phyloP scores from a whole-genome alignment of 1,140 invertebrate genomes.

The Cherax quadricarinatus region DNA sequence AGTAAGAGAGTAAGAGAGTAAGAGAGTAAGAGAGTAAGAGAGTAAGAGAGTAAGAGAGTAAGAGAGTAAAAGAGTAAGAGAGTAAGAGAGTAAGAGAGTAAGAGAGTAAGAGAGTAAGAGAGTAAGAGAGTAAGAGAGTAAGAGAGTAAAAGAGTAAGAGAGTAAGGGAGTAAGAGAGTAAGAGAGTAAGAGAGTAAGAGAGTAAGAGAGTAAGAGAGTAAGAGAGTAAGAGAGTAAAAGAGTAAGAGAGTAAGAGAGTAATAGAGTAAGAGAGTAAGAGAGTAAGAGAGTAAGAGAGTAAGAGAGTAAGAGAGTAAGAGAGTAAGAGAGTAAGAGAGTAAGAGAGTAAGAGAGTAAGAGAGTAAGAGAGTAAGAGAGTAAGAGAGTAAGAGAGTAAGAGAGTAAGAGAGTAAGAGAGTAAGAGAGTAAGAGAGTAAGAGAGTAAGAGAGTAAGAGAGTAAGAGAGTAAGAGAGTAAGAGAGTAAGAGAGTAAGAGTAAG shows the following conservation, averaged over 20 bases:
- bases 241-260: no score
- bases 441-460: background rate
- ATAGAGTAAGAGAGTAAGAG: background rate
- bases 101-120: no score
- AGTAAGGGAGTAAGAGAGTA: no score
- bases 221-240: no score
- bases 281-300: background rate
- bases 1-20: background rate
- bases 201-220: no score
- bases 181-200: no score
- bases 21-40: background rate
- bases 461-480: no score
- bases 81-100: no score
- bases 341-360: background rate
- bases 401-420: background rate
- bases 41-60: background rate
- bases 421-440: background rate
- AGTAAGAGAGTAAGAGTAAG: no score
- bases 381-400: background rate
- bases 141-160: no score
- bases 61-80: no score
- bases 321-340: background rate
- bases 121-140: no score
- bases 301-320: background rate
- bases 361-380: background rate